These are phyloP conservation scores for Drosophila hamatofila DNA, from an alignment of 2,888 invertebrate species.

Conservation along the genomic window DNA sequence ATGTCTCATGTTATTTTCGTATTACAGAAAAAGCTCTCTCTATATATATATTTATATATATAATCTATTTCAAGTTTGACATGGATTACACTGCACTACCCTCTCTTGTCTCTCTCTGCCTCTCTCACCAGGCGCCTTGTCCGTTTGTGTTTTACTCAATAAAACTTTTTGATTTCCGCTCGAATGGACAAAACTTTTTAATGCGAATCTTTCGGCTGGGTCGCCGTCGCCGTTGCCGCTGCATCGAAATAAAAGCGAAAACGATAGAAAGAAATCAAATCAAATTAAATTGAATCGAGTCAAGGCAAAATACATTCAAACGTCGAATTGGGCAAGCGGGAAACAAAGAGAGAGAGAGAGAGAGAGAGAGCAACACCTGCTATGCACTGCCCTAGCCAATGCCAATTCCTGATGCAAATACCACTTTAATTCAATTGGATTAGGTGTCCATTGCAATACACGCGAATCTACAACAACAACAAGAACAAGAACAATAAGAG, in stretches of 20 bases:
- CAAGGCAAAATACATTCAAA: conserved; percentile 63
- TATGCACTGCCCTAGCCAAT: conserved; percentile 18
- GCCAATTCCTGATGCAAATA: conserved; percentile 37
- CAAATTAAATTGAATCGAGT: conserved; percentile 61
- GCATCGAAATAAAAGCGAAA: conserved; percentile 32
- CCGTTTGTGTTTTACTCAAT: conserved; percentile 64
- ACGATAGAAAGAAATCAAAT: conserved; percentile 59
- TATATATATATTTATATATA: conserved; percentile 53
- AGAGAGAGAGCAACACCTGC: conserved; percentile 47
- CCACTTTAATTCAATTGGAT: conserved; percentile 76
- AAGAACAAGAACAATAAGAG: background rate
- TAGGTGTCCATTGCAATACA: conserved; percentile 60
- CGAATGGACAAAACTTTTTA: conserved; percentile 74
- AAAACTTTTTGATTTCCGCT: conserved; percentile 81
- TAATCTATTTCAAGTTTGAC: conserved; percentile 55
- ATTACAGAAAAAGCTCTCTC: conserved; percentile 19
- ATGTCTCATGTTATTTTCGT: conserved; percentile 50
- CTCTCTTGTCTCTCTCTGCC: background rate
- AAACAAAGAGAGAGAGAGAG: background rate
- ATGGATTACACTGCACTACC: conserved; percentile 6
- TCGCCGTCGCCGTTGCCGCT: conserved; percentile 8
- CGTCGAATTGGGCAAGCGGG: conserved; percentile 52
- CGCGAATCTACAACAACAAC: conserved; percentile 17
- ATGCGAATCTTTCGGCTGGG: conserved; percentile 63
- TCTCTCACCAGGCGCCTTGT: background rate